Base-by-base conservation (phyloP, 2,888 invertebrate genomes). In the Dioctria linearis region DNA sequence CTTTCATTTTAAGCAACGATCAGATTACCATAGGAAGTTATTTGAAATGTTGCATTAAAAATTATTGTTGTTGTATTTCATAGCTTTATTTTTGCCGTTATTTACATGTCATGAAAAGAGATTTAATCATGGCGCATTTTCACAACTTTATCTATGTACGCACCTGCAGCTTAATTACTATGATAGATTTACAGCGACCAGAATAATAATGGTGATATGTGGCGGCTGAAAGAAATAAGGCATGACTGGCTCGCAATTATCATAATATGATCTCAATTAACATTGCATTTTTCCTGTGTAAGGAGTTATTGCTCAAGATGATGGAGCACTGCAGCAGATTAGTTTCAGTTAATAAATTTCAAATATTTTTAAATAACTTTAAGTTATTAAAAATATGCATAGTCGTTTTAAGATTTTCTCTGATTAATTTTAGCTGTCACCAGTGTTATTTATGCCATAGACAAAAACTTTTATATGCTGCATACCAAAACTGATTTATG, bases 261-360 rank as follows among this genome's bases (percentile, higher is more conserved):
- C 71, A 54, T 71, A 71, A 71, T 71, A 37, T 54, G 71, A 71
- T 71, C 71, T 71, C 54, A 71, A 71, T 71, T 71, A 71, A 54
- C 71, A 71, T 51, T 51, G 54, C 71, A 71, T 71, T 71, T 71
- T 71, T 71, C 54, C 71, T 39, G 25, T 39, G 13, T 37, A 25
- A 25, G 51, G 54, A 71, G 11, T 37, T 71, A 71, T 71, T 71
- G 13, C 71, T 71, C 9, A 54, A 71, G 51, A 51, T 54, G 49
- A 39, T 51, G 51, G 54, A 51, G 37, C 5, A 13, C 51, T 25
- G 49, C 67, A 46, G 46, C 54, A 54, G 51, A 3, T 51, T 11
- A 39, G n/a, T 9, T 71, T 13, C 40, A 9, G 54, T 5, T 39
- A 39, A 37, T 71, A 71, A 71, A 71, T 71, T 51, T 39, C 51